Base-by-base conservation (phyloP, 1,140 invertebrate species). In the Bombus pyrosoma region DNA sequence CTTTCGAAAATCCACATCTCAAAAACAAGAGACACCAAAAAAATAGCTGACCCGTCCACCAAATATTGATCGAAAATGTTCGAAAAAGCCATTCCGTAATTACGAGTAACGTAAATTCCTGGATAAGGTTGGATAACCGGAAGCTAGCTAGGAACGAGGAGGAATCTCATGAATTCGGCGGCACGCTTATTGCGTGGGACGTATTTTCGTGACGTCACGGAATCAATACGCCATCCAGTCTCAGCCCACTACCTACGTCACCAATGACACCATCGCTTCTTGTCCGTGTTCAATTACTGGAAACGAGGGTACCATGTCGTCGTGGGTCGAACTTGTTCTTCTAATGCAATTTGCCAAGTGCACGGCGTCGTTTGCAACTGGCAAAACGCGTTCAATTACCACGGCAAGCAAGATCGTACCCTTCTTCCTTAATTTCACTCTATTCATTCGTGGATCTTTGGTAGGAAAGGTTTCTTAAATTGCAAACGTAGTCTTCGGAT, bases 201-300 rank as follows among this genome's bases (percentile, higher is more conserved):
- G n/a, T 64, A 32, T n/a, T 47, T 69, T 47, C 59, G 28, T 87
- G 90, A 91, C 90, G 89, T 91, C 89, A 91, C 28, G 4, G 57
- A 91, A 91, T 91, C 90, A 86, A 91, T 91, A 84, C 66, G 10
- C 13, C 64, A 80, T 43, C 28, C 28, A 62, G 59, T 68, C 68
- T 57, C 32, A 25, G 71, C 64, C 41, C 39, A 81, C 18, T 22
- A 72, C 22, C 87, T 84, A 84, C 87, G 89, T 91, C 89, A 91
- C 25, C 22, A 28, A 87, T 87, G 83, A 85, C 68, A 83, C 66
- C 39, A 18, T 62, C 53, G 43, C 34, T 2, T 22, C 74, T 18
- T 25, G 22, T 25, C 15, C 10, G 62, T 32, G 18, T 47, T 37
- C 32, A 66, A 62, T 12, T 39, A 28, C 47, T 53, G 2, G 74